Base-by-base conservation (phyloP, 1,140 invertebrate species). In the Drosophila fuyamai region DNA sequence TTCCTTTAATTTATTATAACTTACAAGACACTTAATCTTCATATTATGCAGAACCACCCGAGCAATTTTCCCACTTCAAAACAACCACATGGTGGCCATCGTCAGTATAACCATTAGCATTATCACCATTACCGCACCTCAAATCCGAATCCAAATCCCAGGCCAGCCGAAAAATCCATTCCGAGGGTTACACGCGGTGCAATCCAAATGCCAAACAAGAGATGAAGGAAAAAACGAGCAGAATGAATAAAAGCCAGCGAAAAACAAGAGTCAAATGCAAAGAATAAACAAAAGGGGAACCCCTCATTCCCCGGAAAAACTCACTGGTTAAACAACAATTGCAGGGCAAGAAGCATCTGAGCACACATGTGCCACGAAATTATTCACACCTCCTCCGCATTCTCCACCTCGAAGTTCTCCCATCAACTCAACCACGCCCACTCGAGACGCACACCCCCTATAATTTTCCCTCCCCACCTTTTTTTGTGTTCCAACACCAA, bases 301-400 rank as follows among this genome's bases (percentile, higher is more conserved):
- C 29, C n/a, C 48, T 7, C 9, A 10, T 13, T 32, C 38, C 58
- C 35, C 16, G 41, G 48, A 14, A 51, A 29, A 51, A 51, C 40
- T 40, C 72, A 38, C 65, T 80, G 48, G 55, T 57, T 47, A 67
- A 51, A 50, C 29, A 79, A 79, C 76, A 61, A 76, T 80, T 81
- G 50, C 71, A 41, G 58, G 32, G 36, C 56, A 65, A 68, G 65
- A 71, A 70, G 67, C 51, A 55, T 70, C 65, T 71, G 36, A 51
- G 57, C 43, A 51, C 72, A 76, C 79, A 82, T 82, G 79, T 82
- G 75, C 75, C 79, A 83, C 80, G 79, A 83, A 81, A 81, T 83
- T 83, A 77, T 81, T 81, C 80, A 81, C 79, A 82, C 79, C 79
- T 82, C 62, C 55, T 55, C 56, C 13, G 14, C 65, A 13, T 29